phyloP scores from a whole-genome alignment of 2,113 vertebrate genomes.

The Alectura lathami region DNA sequence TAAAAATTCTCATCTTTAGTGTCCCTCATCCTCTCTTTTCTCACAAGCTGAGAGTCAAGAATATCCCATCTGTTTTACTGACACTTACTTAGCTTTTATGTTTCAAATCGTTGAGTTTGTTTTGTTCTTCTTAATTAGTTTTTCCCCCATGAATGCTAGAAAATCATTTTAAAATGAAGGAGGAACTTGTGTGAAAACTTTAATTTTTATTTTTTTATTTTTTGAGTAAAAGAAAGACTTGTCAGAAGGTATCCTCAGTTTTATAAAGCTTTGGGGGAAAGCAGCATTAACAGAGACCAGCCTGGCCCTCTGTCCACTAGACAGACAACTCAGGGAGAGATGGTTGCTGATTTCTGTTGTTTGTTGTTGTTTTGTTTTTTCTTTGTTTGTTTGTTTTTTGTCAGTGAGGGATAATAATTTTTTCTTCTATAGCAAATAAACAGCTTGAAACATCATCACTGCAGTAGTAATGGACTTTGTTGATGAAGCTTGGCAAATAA shows the following conservation, averaged over 20 bases:
- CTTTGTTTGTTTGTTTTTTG: too few relatives aligned
- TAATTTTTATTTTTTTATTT: too few relatives aligned
- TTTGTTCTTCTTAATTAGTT: background rate
- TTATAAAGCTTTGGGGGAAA: background rate
- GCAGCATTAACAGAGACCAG: background rate
- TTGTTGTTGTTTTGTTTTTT: too few relatives aligned
- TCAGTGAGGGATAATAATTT: background rate
- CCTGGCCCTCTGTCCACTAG: background rate
- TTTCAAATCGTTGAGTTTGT: background rate
- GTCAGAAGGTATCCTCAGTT: background rate
- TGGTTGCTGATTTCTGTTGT: background rate
- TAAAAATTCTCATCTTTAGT: background rate
- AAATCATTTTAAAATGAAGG: background rate
- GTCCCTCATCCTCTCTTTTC: background rate
- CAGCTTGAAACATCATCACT: background rate
- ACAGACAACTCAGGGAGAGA: background rate
- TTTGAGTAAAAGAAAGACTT: background rate
- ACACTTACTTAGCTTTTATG: background rate
- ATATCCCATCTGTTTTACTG: background rate
- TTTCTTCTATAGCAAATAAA: background rate
- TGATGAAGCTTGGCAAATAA: background rate
- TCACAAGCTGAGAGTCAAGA: background rate
- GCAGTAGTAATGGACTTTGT: background rate
- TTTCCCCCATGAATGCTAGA: background rate
- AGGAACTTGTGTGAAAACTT: background rate